phyloP scores from a whole-genome alignment of 2,797 vertebrate species.

The Lepidocolaptes lacrymiger region DNA sequence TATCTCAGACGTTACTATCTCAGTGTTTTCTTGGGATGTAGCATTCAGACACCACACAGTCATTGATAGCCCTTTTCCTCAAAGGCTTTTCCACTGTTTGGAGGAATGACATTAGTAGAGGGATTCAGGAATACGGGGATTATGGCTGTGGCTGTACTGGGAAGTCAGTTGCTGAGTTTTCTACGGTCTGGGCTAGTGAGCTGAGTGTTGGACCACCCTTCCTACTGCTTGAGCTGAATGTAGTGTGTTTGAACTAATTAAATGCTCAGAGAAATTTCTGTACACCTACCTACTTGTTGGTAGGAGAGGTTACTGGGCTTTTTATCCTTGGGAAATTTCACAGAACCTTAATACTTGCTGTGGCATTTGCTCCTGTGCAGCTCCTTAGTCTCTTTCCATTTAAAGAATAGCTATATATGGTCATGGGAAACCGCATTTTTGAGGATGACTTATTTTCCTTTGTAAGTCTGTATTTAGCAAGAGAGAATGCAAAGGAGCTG shows the following conservation, averaged over 20 bases:
- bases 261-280: background rate
- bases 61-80: background rate
- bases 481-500: background rate
- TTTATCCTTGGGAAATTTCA: background rate
- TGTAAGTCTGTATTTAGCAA: background rate
- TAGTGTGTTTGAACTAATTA: background rate
- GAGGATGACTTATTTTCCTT: background rate
- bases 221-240: background rate
- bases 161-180: background rate
- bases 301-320: background rate
- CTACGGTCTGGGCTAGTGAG: background rate
- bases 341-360: background rate
- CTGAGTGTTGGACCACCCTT: background rate
- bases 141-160: background rate
- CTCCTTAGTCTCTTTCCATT: background rate
- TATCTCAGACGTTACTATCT: background rate
- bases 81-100: background rate
- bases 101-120: background rate
- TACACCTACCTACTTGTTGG: background rate
- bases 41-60: background rate
- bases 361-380: background rate
- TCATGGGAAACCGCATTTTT: background rate
- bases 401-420: background rate
- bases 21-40: background rate
- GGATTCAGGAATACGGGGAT: background rate